These are phyloP conservation scores for Pteromalus puparum DNA, from an alignment of 1,140 invertebrate species.

Conservation along the genomic window DNA sequence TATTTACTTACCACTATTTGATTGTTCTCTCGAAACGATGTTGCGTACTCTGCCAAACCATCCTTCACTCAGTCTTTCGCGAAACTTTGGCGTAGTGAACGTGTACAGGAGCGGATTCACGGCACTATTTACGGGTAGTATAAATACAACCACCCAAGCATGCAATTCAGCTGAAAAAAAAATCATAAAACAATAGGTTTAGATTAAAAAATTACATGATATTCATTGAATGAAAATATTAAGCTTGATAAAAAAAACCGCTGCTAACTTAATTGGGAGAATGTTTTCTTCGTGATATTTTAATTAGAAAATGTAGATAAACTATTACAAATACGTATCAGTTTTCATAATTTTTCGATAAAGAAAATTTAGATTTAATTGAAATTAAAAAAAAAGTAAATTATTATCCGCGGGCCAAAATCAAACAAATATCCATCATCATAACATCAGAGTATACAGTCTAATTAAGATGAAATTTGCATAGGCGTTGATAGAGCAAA, in stretches of 20 bases:
- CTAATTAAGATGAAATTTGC: too few species aligned
- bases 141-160: conserved; percentile 86
- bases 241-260: background rate
- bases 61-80: conserved; percentile 71
- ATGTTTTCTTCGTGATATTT: too few species aligned
- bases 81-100: conserved; percentile 84
- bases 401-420: too few species aligned
- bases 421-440: too few species aligned
- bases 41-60: conserved; percentile 61
- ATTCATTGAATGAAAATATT: background rate
- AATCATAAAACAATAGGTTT: background rate
- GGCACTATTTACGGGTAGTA: conserved; percentile 87
- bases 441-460: too few species aligned
- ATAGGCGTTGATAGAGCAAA: too few species aligned
- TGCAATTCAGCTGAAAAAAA: conserved; percentile 78
- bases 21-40: conserved; percentile 33
- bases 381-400: too few species aligned
- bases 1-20: conserved; percentile 29
- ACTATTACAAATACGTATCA: too few species aligned
- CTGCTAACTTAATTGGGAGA: too few species aligned
- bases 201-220: background rate
- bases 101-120: conserved; percentile 88
- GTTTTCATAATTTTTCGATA: too few species aligned
- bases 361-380: too few species aligned
- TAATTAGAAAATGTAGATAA: too few species aligned